Evolutionary conservation across 2,113 vertebrate genomes (phyloP).

Genomic region (Callospermophilus lateralis): DNA sequence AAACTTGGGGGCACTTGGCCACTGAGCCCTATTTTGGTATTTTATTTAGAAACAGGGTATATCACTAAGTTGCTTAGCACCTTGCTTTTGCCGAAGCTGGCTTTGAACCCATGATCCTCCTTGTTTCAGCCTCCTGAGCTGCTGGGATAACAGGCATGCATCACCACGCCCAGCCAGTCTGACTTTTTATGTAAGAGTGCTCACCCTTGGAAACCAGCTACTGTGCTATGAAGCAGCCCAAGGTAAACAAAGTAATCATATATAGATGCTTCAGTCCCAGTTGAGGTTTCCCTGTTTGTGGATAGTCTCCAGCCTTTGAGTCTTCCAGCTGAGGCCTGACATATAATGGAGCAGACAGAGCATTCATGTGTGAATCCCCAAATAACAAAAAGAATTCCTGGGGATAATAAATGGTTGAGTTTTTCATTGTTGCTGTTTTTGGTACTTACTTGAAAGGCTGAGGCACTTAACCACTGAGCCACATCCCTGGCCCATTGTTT

Average conservation of each 20-base stretch:
- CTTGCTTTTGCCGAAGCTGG: too few relatives aligned
- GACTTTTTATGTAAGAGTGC: not conserved
- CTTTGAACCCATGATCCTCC: too few relatives aligned
- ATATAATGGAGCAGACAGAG: not conserved
- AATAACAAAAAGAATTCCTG: not conserved
- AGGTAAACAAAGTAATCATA: not conserved
- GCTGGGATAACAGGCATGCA: too few relatives aligned
- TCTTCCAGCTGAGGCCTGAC: not conserved
- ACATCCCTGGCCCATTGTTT: too few relatives aligned
- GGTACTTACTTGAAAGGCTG: too few relatives aligned
- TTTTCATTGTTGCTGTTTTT: too few relatives aligned
- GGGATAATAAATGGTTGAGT: not conserved
- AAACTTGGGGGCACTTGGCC: too few relatives aligned
- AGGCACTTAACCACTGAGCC: too few relatives aligned
- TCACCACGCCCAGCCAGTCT: not conserved
- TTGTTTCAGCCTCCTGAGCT: too few relatives aligned
- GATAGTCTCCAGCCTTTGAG: constrained; percentile 1
- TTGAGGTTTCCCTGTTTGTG: not conserved
- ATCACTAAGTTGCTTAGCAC: too few relatives aligned
- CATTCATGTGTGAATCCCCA: not conserved
- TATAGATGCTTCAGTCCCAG: not conserved
- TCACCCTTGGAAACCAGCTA: not conserved
- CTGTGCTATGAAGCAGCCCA: not conserved
- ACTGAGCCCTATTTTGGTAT: too few relatives aligned
- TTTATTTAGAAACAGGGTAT: too few relatives aligned